Conservation (phyloP, 2,888 invertebrate species). For the Leptopilina drosophilae region DNA sequence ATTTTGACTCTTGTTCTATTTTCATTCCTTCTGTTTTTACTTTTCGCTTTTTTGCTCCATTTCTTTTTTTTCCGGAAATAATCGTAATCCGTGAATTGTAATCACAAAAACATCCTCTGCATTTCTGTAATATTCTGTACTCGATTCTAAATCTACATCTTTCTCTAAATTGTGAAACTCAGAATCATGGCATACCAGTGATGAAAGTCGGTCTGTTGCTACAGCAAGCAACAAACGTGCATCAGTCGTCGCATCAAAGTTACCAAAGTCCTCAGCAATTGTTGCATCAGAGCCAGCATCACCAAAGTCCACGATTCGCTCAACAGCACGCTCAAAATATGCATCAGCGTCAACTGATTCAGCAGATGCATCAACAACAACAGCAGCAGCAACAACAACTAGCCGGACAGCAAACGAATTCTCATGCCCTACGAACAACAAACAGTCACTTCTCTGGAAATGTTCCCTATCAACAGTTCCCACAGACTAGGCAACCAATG, state of each 20-base stretch:
- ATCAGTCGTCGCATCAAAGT: conserved; percentile 57
- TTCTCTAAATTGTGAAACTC: conserved; percentile 38
- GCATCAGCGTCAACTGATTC: conserved; percentile 73
- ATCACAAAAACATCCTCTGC: no score
- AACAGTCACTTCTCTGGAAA: conserved; percentile 64
- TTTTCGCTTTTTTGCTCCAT: no score
- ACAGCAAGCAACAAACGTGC: conserved; percentile 59
- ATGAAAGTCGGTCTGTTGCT: conserved; percentile 69
- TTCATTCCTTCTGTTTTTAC: no score
- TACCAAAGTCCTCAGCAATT: conserved; percentile 71
- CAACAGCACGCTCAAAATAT: conserved; percentile 73
- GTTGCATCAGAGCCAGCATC: conserved; percentile 70
- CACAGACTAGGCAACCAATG: conserved; percentile 69
- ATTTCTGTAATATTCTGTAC: neutral
- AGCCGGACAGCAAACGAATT: conserved; percentile 62
- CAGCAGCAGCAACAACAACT: conserved; percentile 68
- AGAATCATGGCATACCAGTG: conserved; percentile 62
- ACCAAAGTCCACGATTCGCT: conserved; percentile 70
- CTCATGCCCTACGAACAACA: conserved; percentile 78
- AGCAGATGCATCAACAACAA: conserved; percentile 78
- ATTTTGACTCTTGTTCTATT: no score
- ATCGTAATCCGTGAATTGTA: no score
- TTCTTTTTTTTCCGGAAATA: no score
- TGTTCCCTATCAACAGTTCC: conserved; percentile 71
- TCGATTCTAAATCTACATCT: conserved; percentile 11